These are phyloP conservation scores for Antennarius striatus DNA, from an alignment of 2,113 vertebrate species.

Conservation along the genomic window DNA sequence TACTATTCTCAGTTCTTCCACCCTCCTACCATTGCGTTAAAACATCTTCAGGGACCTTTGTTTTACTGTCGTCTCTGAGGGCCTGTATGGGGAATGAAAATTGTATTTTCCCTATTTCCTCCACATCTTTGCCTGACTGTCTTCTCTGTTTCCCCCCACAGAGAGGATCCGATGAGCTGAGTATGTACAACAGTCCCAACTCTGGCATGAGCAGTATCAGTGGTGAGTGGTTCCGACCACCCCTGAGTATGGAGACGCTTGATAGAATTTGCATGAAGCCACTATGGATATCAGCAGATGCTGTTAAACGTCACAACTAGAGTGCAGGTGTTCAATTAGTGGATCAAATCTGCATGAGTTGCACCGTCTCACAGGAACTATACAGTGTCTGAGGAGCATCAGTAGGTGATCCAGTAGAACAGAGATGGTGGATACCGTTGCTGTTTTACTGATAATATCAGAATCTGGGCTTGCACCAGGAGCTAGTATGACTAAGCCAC, in stretches of 20 bases:
- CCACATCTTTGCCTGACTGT: constrained; percentile 30
- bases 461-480: too few relatives aligned
- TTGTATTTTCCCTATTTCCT: constrained; percentile 26
- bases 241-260: constrained; percentile 9
- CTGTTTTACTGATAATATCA: constrained; percentile 13
- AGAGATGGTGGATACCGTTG: constrained; percentile 29
- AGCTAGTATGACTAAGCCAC: too few relatives aligned
- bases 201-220: constrained; percentile 94
- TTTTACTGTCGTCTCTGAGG: constrained; percentile 56
- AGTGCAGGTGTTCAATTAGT: constrained; percentile 38
- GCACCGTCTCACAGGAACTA: constrained; percentile 17
- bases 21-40: neutral
- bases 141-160: constrained; percentile 65
- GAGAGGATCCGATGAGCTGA: constrained; percentile 98
- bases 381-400: constrained; percentile 47
- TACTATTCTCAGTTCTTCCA: constrained; percentile 51
- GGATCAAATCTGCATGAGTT: constrained; percentile 15
- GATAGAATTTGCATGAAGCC: constrained; percentile 22
- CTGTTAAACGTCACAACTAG: constrained; percentile 6
- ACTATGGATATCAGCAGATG: neutral
- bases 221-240: constrained; percentile 83
- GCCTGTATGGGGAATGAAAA: constrained; percentile 35
- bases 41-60: constrained; percentile 55
- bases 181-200: constrained; percentile 95
- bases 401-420: constrained; percentile 58